These are phyloP conservation scores for Hylia prasina DNA, from an alignment of 2,113 vertebrate genomes.

Conservation along the genomic window DNA sequence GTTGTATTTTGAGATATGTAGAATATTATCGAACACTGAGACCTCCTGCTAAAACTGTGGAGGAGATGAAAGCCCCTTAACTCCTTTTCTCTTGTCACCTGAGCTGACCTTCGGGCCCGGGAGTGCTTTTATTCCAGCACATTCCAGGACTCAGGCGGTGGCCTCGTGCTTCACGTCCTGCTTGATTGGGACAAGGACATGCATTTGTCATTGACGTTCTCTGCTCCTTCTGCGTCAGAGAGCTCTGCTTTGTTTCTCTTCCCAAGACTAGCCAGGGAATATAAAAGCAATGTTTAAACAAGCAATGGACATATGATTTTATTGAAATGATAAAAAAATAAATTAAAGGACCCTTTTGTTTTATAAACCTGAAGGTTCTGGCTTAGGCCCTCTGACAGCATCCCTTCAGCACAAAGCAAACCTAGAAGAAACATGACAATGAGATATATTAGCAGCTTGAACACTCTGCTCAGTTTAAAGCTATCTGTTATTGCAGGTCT, in stretches of 20 bases:
- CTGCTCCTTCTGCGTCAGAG: not conserved
- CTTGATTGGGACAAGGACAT: not conserved
- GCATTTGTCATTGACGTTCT: not conserved
- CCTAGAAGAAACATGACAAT: not conserved
- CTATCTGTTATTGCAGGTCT: not conserved
- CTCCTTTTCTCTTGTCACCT: not conserved
- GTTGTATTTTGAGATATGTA: not conserved
- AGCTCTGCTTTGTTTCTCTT: not conserved
- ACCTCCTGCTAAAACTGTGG: not conserved
- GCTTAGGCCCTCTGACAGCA: not conserved
- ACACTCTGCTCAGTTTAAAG: not conserved
- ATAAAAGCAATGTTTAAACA: not conserved
- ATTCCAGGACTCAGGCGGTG: not conserved
- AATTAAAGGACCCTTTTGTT: not conserved
- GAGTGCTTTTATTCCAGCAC: not conserved
- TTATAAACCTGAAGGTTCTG: not conserved
- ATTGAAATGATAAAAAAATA: not conserved
- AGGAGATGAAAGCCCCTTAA: not conserved
- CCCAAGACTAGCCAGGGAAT: not conserved
- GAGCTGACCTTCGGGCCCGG: not conserved
- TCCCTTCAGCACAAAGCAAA: not conserved
- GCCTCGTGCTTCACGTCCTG: not conserved
- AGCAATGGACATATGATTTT: not conserved
- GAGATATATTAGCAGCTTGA: not conserved
- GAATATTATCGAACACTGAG: not conserved